phyloP scores from a whole-genome alignment of 2,113 vertebrate genomes.

The Thermophis baileyi region DNA sequence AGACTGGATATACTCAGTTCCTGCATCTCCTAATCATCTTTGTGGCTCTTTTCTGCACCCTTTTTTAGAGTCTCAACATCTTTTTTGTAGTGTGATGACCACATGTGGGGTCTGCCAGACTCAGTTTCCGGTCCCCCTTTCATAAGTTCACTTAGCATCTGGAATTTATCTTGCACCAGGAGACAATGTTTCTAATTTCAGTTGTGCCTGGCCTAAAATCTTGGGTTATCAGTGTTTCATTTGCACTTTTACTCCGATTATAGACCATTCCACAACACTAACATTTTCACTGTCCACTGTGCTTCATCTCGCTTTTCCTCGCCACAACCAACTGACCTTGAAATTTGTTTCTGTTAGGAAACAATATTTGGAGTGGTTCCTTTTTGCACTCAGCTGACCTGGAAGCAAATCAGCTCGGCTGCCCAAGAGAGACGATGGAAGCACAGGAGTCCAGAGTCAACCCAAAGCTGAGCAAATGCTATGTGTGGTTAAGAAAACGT shows the following conservation, averaged over 20 bases:
- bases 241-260: neutral
- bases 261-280: neutral
- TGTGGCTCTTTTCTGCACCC: too few species aligned
- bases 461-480: neutral
- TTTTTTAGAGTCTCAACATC: too few species aligned
- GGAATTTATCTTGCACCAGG: neutral
- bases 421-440: neutral
- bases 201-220: neutral
- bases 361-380: neutral
- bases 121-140: neutral
- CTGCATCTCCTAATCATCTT: too few species aligned
- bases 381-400: neutral
- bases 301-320: neutral
- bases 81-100: too few species aligned
- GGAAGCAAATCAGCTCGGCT: neutral
- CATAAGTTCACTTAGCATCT: neutral
- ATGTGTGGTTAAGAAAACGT: neutral
- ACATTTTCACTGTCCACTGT: neutral
- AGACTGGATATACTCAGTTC: too few species aligned
- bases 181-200: neutral
- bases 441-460: neutral
- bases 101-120: neutral
- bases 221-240: neutral
- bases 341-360: neutral
- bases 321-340: neutral